Base-by-base conservation (phyloP, 2,888 invertebrate species). In the Ashinkailepas kermadecensis region DNA sequence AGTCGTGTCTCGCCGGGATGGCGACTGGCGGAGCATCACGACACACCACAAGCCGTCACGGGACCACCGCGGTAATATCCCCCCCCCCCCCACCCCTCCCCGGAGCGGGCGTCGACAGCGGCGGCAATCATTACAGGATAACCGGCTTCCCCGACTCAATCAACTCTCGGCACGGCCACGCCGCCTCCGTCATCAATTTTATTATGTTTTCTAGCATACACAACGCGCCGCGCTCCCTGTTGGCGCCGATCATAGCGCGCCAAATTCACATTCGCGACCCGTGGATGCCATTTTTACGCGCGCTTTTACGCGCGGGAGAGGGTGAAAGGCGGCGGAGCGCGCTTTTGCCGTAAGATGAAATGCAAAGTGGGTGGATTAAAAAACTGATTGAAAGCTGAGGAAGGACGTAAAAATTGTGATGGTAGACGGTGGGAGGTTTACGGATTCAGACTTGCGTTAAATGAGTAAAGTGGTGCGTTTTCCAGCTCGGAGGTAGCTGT, bases 341-440 rank as follows among this genome's bases (percentile, higher is more conserved):
- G 74, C 74, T 39, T 74, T 74, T 74, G 18, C 74, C 74, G 74
- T 74, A 74, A 74, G 74, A 74, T 74, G 74, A 74, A 74, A 74
- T 74, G 74, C 74, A 74, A 74, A 74, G 74, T 74, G 74, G 74
- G 74, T 74, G 74, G 74, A 74, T 74, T 74, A 74, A 74, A 74
- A 74, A 74, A 74, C 74, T 74, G 74, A 74, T 74, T 74, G 74
- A 74, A 74, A 54, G 74, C 74, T 74, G 74, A 74, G 74, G 13
- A 74, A 54, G 54, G 74, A 1, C 74, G 74, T 74, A 74, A 74
- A 74, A 74, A 74, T 74, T 74, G 74, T 74, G 74, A 74, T 74
- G 74, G 39, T 25, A 25, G 54, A 23, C n/a, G 74, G 74, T 13
- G 74, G 74, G 54, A 74, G 74, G 74, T 74, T 74, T 74, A 74